phyloP scores from a whole-genome alignment of 2,888 invertebrate species.

The Epistrophe grossulariae region DNA sequence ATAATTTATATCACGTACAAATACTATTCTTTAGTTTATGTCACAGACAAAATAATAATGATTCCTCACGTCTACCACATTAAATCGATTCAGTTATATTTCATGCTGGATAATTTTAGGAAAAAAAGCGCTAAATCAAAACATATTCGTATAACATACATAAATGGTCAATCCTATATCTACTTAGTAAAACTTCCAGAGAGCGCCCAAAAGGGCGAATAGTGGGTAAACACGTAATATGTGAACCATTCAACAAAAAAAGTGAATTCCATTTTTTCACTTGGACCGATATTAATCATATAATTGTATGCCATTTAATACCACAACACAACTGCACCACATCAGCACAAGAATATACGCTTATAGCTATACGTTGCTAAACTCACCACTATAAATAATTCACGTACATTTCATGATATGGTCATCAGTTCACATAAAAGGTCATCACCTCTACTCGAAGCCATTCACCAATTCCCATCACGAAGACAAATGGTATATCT shows the following conservation, averaged over 20 bases:
- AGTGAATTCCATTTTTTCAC: constrained; percentile 50
- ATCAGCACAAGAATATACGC: not conserved
- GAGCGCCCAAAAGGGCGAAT: not conserved
- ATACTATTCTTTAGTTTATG: not conserved
- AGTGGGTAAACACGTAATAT: not conserved
- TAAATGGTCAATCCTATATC: constrained; percentile 12
- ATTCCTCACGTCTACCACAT: not conserved
- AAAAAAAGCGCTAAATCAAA: constrained; percentile 30
- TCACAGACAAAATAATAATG: constrained; percentile 1
- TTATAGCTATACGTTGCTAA: too few species aligned
- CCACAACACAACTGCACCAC: not conserved
- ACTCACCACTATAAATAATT: constrained; percentile 3
- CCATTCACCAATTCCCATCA: constrained; percentile 23
- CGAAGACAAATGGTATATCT: constrained; percentile 24
- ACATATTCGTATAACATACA: not conserved
- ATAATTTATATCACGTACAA: constrained; percentile 3
- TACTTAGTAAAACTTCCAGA: constrained; percentile 27
- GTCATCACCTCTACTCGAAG: constrained; percentile 33
- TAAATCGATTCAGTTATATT: not conserved
- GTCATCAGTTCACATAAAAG: constrained; percentile 44
- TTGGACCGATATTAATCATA: constrained; percentile 57
- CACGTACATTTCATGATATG: constrained; percentile 54
- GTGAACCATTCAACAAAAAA: constrained; percentile 23
- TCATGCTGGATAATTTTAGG: constrained; percentile 31
- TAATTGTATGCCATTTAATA: constrained; percentile 13